These are phyloP conservation scores for Thryonomys swinderianus DNA, from an alignment of 2,113 vertebrate genomes.

Conservation along the genomic window DNA sequence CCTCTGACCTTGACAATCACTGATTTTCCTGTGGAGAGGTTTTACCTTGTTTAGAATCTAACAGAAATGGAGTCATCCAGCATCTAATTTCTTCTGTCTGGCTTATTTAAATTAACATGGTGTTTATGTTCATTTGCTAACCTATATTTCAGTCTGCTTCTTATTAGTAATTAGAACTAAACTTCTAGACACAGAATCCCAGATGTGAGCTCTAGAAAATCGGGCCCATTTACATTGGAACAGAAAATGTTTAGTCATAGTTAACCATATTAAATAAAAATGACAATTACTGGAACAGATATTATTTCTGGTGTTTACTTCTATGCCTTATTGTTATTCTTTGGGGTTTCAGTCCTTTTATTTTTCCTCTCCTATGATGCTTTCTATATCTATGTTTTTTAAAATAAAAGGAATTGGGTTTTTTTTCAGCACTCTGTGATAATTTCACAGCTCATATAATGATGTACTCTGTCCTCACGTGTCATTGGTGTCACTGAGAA, in stretches of 20 bases:
- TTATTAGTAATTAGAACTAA: not conserved
- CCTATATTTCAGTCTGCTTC: not conserved
- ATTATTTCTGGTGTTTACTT: not conserved
- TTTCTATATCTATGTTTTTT: conserved; percentile 37
- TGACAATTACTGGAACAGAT: not conserved
- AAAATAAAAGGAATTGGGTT: conserved; percentile 32
- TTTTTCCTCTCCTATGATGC: not conserved
- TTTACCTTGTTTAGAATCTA: not conserved
- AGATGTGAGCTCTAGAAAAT: not conserved
- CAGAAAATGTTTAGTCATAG: not conserved
- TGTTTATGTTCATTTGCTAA: not conserved
- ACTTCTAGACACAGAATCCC: conserved; percentile 9
- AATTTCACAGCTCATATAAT: conserved; percentile 28
- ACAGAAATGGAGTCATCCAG: not conserved
- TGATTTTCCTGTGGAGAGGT: not conserved
- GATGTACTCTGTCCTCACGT: not conserved
- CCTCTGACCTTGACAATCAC: not conserved
- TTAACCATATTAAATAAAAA: not conserved
- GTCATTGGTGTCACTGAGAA: not conserved
- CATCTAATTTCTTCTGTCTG: not conserved
- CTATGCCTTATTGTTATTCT: not conserved
- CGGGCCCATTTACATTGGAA: not conserved
- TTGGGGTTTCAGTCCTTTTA: not conserved
- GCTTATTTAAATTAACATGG: not conserved
- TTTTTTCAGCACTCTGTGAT: conserved; percentile 29